Evolutionary conservation across 30 jellyfish, hydroid and myxozoan species (phyloP).

Genomic region (Aurelia aurita): DNA sequence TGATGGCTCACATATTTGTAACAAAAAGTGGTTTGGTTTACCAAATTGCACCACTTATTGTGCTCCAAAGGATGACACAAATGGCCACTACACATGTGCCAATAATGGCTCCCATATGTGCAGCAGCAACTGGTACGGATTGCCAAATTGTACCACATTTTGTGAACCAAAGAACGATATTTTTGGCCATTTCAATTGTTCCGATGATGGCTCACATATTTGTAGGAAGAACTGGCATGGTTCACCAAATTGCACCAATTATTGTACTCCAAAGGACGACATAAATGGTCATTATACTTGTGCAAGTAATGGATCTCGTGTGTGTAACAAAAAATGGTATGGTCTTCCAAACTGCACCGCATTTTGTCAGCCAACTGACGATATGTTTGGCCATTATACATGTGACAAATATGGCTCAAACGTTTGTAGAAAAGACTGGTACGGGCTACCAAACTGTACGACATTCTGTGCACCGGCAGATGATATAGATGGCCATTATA

Average conservation of each 20-base stretch:
- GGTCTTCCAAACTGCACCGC: conserved; percentile 53
- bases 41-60: conserved; percentile 1
- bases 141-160: conserved; percentile 35
- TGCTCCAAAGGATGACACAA: not conserved
- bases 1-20: conserved; percentile 27
- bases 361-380: not conserved
- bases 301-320: conserved; percentile 26
- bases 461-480: not conserved
- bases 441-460: not conserved
- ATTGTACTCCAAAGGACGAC: conserved; percentile 41
- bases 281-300: conserved; percentile 15
- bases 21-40: conserved; percentile 40
- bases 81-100: conserved; percentile 38
- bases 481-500: conserved; percentile 13
- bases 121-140: conserved; percentile 53
- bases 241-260: conserved; percentile 1
- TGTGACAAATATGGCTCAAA: conserved; percentile 22
- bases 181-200: conserved; percentile 53
- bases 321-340: conserved; percentile 26
- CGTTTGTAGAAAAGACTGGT: conserved; percentile 13
- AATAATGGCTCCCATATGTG: conserved; percentile 33
- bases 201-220: conserved; percentile 34
- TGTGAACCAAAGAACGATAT: conserved; percentile 35
- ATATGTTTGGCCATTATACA: conserved; percentile 7
- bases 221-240: conserved; percentile 71